phyloP scores from a whole-genome alignment of 2,113 vertebrate genomes.

The Geococcyx californianus region DNA sequence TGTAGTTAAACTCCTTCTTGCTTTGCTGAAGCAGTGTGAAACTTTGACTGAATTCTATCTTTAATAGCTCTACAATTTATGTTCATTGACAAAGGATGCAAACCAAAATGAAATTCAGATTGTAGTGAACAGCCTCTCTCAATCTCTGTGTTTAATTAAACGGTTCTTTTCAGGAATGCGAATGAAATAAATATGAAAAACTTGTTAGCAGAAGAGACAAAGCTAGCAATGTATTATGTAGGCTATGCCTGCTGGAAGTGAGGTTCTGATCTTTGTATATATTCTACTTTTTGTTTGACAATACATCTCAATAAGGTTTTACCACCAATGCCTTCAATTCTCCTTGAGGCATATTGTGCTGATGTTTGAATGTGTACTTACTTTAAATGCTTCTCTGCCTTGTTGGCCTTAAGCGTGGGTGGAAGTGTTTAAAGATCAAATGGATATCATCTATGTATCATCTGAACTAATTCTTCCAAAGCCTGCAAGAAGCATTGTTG shows the following conservation, averaged over 20 bases:
- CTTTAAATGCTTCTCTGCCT: not conserved
- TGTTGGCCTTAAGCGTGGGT: not conserved
- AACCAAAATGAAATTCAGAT: conserved; percentile 47
- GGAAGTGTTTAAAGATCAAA: conserved; percentile 36
- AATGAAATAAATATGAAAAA: conserved; percentile 25
- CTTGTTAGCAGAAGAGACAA: not conserved
- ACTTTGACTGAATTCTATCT: conserved; percentile 37
- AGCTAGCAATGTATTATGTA: not conserved
- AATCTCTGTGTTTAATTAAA: conserved; percentile 45
- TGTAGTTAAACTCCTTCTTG: conserved; percentile 30
- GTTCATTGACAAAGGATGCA: conserved; percentile 8
- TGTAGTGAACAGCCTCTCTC: not conserved
- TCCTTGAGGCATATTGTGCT: conserved; percentile 1
- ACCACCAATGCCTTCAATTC: not conserved
- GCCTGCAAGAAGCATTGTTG: not conserved
- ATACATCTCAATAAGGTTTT: not conserved
- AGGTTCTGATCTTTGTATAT: not conserved
- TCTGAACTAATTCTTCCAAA: conserved; percentile 24
- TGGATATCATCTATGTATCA: not conserved
- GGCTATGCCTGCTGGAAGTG: not conserved
- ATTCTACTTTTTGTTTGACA: not conserved
- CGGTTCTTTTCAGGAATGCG: not conserved
- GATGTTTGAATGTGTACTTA: not conserved
- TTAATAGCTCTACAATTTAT: conserved; percentile 42
- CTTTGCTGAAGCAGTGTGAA: conserved; percentile 28